Evolutionary conservation across 2,113 vertebrate genomes (phyloP).

Genomic region (Oxyura jamaicensis): DNA sequence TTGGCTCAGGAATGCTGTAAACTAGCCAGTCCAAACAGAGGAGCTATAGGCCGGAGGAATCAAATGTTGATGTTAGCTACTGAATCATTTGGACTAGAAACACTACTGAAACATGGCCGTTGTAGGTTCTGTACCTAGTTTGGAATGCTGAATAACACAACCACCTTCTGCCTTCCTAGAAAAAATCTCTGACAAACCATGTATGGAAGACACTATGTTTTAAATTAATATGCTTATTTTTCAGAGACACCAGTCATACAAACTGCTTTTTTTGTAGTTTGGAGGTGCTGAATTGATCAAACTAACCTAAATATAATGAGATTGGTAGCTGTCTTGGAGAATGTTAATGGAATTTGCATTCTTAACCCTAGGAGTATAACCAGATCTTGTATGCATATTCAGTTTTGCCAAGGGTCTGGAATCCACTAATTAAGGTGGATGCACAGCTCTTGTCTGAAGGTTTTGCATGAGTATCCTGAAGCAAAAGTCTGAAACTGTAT

Average conservation of each 20-base stretch:
- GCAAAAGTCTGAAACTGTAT: not conserved
- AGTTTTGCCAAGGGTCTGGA: not conserved
- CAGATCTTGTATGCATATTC: not conserved
- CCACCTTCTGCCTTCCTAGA: constrained; percentile 50
- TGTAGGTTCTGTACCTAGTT: constrained; percentile 37
- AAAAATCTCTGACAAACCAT: constrained; percentile 22
- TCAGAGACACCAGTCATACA: constrained; percentile 8
- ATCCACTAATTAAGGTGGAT: not conserved
- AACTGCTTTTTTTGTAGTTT: constrained; percentile 48
- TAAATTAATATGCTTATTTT: not conserved
- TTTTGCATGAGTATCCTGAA: constrained; percentile 6
- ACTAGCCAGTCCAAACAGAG: constrained; percentile 58
- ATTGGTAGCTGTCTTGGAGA: constrained; percentile 28
- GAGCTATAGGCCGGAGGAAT: constrained; percentile 42
- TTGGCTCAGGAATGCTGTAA: constrained; percentile 61
- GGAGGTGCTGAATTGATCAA: constrained; percentile 42
- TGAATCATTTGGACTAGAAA: constrained; percentile 71
- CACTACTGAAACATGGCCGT: constrained; percentile 73
- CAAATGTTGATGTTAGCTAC: constrained; percentile 66
- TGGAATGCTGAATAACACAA: constrained; percentile 32
- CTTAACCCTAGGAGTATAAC: not conserved
- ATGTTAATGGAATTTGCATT: not conserved
- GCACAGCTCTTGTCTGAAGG: constrained; percentile 23
- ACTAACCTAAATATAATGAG: constrained; percentile 7
- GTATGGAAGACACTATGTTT: not conserved